Conservation (phyloP, 64 coral and sea anemone genomes). For the Porites lutea region DNA sequence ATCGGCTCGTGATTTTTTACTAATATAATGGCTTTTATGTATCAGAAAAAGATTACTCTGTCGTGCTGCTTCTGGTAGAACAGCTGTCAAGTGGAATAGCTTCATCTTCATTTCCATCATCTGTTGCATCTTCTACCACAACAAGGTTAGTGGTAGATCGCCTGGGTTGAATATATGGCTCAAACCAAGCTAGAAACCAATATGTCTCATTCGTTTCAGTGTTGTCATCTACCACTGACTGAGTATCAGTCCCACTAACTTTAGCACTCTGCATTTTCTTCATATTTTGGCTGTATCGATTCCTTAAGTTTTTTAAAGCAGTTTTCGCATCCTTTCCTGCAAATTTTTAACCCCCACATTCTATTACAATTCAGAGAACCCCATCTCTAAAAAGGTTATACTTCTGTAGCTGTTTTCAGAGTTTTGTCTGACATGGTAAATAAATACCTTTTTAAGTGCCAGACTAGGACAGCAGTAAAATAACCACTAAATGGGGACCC, state of each 20-base stretch:
- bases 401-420: not conserved
- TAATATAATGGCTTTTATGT: not conserved
- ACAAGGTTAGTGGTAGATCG: conserved; percentile 43
- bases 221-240: conserved; percentile 48
- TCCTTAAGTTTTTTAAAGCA: conserved; percentile 68
- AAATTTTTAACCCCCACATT: conserved; percentile 22
- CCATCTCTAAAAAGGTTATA: not conserved
- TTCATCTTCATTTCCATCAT: conserved; percentile 28
- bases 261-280: conserved; percentile 63
- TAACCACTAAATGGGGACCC: conserved; percentile 14
- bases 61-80: not conserved
- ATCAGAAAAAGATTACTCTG: not conserved
- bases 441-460: not conserved
- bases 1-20: conserved; percentile 33
- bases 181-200: conserved; percentile 56
- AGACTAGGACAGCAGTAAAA: not conserved
- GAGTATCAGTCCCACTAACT: conserved; percentile 49
- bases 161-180: conserved; percentile 57
- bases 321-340: conserved; percentile 70
- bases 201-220: conserved; percentile 59
- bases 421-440: not conserved
- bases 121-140: conserved; percentile 26
- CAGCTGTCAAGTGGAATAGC: not conserved
- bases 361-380: conserved; percentile 8
- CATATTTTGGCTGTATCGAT: conserved; percentile 60